Base-by-base conservation (phyloP, 1,140 invertebrate species). In the Bicyclus anynana region DNA sequence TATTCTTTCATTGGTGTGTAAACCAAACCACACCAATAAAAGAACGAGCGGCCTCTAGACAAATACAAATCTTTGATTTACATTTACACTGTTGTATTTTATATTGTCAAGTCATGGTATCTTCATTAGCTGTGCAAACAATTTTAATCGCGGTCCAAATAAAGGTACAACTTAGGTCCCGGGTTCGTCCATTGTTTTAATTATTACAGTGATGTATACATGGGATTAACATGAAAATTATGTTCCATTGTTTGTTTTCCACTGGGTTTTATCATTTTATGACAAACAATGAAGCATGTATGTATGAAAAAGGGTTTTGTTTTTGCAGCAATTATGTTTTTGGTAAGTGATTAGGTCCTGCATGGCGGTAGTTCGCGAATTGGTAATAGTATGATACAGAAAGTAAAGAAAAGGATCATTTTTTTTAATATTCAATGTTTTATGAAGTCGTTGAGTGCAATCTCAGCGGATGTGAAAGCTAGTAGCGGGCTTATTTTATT, bases 41-140 rank as follows among this genome's bases (percentile, higher is more conserved):
- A n/a, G n/a, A n/a, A n/a, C n/a, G n/a, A n/a, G n/a, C n/a, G n/a
- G n/a, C n/a, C n/a, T n/a, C n/a, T n/a, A n/a, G n/a, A n/a, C n/a
- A n/a, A n/a, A n/a, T n/a, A n/a, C n/a, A n/a, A n/a, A n/a, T 1
- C 9, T 3, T 33, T 12, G 12, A 12, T 26, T 12, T 12, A 10
- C 72, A 73, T 71, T 76, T 64, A 66, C 55, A 37, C 20, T 27
- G 37, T 47, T 54, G 33, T 49, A 54, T 61, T 67, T 54, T 57
- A 64, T 65, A 57, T 62, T 59, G 72, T 76, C 70, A 73, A 65
- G 73, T 73, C 68, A 72, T 65, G 62, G 57, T 66, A 66, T 74
- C 78, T 77, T 77, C 75, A 80, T 82, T 82, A 82, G 66, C 63
- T 58, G 64, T 74, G 73, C 71, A 82, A 78, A 82, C 79, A 80